These are phyloP conservation scores for Conus canariensis DNA, from an alignment of 2,888 invertebrate genomes.

Conservation along the genomic window DNA sequence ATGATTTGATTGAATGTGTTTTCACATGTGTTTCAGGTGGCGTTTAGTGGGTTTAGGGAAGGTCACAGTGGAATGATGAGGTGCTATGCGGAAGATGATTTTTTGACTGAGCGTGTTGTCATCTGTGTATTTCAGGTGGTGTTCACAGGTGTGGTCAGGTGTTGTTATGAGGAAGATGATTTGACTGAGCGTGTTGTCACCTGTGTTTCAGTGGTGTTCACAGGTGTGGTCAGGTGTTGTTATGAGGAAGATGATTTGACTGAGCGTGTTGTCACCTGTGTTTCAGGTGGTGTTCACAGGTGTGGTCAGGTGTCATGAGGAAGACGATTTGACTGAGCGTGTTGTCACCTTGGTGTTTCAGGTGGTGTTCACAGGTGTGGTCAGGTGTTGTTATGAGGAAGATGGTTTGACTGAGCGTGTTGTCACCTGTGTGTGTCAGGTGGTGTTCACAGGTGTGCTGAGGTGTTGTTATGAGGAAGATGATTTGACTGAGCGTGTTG, in stretches of 20 bases:
- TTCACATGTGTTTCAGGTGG: constrained; percentile 4
- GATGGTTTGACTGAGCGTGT: not conserved
- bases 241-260: not conserved
- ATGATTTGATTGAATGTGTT: not conserved
- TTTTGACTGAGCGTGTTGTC: not conserved
- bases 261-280: not conserved
- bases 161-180: not conserved
- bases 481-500: not conserved
- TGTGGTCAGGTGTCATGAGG: not conserved
- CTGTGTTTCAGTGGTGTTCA: constrained; percentile 11
- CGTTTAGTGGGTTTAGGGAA: not conserved
- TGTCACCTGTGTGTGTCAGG: constrained; percentile 11
- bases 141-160: constrained; percentile 96
- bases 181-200: not conserved
- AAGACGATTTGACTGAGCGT: not conserved
- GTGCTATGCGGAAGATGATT: not conserved
- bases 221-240: constrained; percentile 94
- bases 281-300: not conserved
- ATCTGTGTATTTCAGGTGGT: constrained; percentile 84
- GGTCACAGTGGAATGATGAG: not conserved
- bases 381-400: not conserved
- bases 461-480: not conserved
- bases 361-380: not conserved
- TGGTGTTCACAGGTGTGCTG: not conserved
- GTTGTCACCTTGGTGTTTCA: constrained; percentile 8